phyloP scores from a whole-genome alignment of 2,797 vertebrate species.

The Buphagus erythrorhynchus region DNA sequence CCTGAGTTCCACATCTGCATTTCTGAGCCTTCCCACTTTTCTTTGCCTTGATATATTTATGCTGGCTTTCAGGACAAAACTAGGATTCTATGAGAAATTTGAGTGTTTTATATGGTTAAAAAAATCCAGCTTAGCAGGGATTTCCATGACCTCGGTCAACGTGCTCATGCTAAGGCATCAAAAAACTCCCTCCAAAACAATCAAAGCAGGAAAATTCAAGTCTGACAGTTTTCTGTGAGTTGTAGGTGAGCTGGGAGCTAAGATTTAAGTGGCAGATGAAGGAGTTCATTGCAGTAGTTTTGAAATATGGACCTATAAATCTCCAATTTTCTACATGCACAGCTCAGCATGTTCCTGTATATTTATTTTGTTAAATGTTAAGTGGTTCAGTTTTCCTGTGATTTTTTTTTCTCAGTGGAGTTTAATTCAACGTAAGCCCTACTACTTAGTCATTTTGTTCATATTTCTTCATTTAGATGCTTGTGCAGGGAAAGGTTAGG shows the following conservation, averaged over 20 bases:
- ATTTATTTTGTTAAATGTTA: constrained; percentile 19
- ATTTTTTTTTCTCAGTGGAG: neutral
- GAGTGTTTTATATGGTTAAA: neutral
- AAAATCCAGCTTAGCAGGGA: neutral
- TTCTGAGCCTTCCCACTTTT: neutral
- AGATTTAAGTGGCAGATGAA: constrained; percentile 9
- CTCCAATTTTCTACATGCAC: neutral
- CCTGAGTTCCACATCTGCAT: neutral
- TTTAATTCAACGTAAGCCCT: neutral
- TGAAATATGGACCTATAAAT: constrained; percentile 34
- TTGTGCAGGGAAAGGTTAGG: neutral
- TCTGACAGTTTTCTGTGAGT: neutral
- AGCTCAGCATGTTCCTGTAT: neutral
- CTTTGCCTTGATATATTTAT: neutral
- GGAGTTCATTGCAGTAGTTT: neutral
- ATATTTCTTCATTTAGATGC: neutral
- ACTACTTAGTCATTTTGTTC: neutral
- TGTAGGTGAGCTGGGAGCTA: neutral
- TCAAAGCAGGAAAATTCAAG: neutral
- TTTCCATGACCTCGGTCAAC: neutral
- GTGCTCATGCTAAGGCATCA: neutral
- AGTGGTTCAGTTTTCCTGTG: constrained; percentile 6
- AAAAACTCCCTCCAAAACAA: neutral
- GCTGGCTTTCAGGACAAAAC: neutral
- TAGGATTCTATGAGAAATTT: neutral